phyloP scores from a whole-genome alignment of 2,888 invertebrate genomes.

The Autographa gamma region DNA sequence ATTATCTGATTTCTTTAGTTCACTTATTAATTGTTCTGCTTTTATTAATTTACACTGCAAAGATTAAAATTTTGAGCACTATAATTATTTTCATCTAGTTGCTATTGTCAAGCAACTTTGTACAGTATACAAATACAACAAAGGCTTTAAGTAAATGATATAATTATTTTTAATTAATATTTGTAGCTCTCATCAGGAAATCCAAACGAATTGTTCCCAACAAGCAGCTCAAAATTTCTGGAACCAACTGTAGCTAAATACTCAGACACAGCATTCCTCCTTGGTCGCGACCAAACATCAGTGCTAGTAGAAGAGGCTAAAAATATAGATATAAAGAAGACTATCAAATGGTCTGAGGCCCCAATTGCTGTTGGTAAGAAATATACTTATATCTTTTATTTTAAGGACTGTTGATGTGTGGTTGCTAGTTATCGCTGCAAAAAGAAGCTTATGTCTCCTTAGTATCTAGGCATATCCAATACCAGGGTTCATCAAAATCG shows the following conservation, averaged over 20 bases:
- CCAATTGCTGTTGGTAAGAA: conserved; percentile 91
- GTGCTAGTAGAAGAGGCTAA: conserved; percentile 93
- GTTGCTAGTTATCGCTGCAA: no score
- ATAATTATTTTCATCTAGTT: no score
- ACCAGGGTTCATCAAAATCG: no score
- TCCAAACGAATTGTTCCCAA: conserved; percentile 95
- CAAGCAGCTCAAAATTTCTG: conserved; percentile 92
- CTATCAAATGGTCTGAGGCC: conserved; percentile 94
- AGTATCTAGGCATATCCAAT: no score
- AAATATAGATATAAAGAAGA: conserved; percentile 88
- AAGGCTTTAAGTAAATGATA: neutral
- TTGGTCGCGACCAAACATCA: conserved; percentile 96
- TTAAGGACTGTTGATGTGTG: no score
- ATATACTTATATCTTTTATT: neutral
- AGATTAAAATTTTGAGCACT: no score
- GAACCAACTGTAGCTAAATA: conserved; percentile 95
- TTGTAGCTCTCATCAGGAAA: conserved; percentile 88
- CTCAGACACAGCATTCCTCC: conserved; percentile 92
- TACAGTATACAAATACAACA: neutral
- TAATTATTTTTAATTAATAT: neutral
- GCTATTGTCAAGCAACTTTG: no score
- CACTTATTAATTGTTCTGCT: no score
- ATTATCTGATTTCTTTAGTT: neutral
- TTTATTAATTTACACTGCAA: no score
- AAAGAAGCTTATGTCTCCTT: no score